Evolutionary conservation across 2,113 vertebrate species (phyloP).

Genomic region (Cavia porcellus): DNA sequence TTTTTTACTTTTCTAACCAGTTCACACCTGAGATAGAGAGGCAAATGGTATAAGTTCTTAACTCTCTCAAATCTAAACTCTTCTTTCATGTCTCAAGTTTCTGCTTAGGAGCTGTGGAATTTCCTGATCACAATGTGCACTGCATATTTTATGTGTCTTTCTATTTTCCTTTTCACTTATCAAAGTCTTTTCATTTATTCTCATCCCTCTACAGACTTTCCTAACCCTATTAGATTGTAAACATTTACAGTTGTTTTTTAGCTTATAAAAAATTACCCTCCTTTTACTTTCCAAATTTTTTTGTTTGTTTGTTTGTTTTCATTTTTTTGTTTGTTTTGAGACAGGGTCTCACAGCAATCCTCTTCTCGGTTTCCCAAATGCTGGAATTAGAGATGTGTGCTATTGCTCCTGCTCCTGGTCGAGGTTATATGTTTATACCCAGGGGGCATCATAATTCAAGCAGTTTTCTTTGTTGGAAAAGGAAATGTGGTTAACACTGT

Average conservation of each 20-base stretch:
- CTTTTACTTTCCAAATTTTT: not conserved
- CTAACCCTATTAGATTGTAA: not conserved
- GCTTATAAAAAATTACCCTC: not conserved
- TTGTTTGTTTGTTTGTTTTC: not conserved
- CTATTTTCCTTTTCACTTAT: not conserved
- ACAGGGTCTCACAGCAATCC: not conserved
- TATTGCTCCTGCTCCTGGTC: not conserved
- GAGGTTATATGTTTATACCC: not conserved
- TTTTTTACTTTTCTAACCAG: not conserved
- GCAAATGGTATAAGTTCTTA: not conserved
- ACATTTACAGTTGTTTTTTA: not conserved
- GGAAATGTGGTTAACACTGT: not conserved
- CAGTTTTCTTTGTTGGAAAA: conserved; percentile 12
- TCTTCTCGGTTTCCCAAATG: not conserved
- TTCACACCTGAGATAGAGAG: not conserved
- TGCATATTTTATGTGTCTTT: not conserved
- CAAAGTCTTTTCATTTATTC: not conserved
- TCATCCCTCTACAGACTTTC: not conserved
- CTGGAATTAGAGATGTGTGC: not conserved
- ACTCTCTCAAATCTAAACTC: not conserved
- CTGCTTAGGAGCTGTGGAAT: not conserved
- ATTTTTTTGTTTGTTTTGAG: not conserved
- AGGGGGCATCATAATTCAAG: not conserved
- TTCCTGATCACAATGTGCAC: not conserved
- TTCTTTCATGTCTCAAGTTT: not conserved